Base-by-base conservation (phyloP, 2,797 vertebrate species). In the Poeciliopsis turneri region DNA sequence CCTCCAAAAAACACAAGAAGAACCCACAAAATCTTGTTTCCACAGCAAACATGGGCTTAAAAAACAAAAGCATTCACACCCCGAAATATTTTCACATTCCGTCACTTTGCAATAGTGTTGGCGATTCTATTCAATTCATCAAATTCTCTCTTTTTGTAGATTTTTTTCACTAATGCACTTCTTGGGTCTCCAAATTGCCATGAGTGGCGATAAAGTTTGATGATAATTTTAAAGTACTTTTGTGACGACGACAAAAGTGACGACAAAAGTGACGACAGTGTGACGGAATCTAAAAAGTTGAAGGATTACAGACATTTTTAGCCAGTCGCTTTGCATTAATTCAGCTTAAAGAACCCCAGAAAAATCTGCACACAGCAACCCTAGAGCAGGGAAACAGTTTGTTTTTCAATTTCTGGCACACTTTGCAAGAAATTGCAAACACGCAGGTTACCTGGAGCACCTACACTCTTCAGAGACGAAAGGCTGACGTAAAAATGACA, bases 391-490 rank as follows among this genome's bases (percentile, higher is more conserved):
- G 16, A 11, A 68, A 41, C 1, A 9, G 23, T 13, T 70, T 28
- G 2, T 28, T 16, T 71, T 45, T 57, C 15, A 72, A 47, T 1
- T 53, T 9, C 53, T 73, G 12, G 61, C 79, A 91, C 86, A 76
- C 79, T 85, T 82, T 78, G 45, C 39, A 79, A 86, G 86, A 53
- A 25, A 3, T 25, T 53, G 20, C 20, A 53, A 53, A 53, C 49
- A 90, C 80, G 87, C 55, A 43, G 51, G 80, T 92, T 94, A 95
- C 94, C 94, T 95, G 81, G 46, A 83, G 77, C 33, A 49, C 36
- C 78, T 89, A 81, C 1, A 80, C 84, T 77, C 75, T 90, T 90
- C 92, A 91, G 28, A 86, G 61, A 82, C 30, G 75, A 76, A 28
- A 84, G 66, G 87, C 81, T 88, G 75, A 84, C 57, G 55, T 72